Evolutionary conservation across 2,797 vertebrate species (phyloP).

Genomic region (Menidia menidia): DNA sequence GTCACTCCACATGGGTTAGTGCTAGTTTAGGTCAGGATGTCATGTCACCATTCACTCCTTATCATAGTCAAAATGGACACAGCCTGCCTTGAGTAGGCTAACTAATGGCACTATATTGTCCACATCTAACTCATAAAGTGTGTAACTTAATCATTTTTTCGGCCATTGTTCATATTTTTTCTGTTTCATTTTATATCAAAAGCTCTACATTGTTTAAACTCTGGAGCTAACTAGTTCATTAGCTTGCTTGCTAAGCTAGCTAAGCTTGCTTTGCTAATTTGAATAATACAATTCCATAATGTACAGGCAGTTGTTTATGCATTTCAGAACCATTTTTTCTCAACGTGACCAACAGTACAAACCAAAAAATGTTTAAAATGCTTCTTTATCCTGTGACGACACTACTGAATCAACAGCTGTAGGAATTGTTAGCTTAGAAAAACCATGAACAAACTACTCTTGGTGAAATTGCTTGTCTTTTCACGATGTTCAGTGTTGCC

Average conservation of each 20-base stretch:
- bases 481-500: background rate
- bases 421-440: too few relatives aligned
- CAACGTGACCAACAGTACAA: background rate
- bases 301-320: background rate
- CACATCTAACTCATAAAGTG: conserved; percentile 15
- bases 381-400: too few relatives aligned
- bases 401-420: too few relatives aligned
- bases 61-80: conserved; percentile 43
- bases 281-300: background rate
- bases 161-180: too few relatives aligned
- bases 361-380: background rate
- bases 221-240: background rate
- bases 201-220: conserved; percentile 4
- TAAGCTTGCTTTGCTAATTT: background rate
- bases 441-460: too few relatives aligned
- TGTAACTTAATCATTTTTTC: background rate
- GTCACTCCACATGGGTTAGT: conserved; percentile 42
- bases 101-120: conserved; percentile 36
- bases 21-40: conserved; percentile 46
- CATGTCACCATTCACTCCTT: conserved; percentile 39
- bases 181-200: background rate
- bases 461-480: too few relatives aligned
- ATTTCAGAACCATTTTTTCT: background rate
- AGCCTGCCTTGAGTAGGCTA: conserved; percentile 52
- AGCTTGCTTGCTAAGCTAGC: background rate